Conservation (phyloP, 2,797 vertebrate species). For the Phoeniculus purpureus region DNA sequence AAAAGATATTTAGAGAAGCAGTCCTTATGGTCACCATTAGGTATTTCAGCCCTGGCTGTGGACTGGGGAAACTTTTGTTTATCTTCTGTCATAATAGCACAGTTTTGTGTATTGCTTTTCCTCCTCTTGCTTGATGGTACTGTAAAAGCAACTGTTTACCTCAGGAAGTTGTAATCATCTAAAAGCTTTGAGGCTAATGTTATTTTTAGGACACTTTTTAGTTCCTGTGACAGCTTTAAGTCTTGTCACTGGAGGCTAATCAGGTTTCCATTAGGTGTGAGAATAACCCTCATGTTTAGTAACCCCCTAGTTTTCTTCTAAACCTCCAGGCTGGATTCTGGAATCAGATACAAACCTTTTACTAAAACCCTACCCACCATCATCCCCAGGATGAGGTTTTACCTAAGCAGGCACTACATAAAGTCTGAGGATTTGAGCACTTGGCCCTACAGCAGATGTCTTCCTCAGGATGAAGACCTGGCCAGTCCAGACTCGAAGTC, state of each 20-base stretch:
- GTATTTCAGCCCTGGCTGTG: background rate
- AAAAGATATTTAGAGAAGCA: background rate
- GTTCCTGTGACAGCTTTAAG: background rate
- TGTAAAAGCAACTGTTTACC: background rate
- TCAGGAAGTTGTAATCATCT: background rate
- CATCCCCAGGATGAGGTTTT: background rate
- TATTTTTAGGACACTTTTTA: background rate
- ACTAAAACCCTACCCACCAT: background rate
- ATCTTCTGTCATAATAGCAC: background rate
- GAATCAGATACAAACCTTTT: background rate
- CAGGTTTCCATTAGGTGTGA: background rate
- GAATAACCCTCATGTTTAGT: background rate
- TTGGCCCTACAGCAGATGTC: background rate
- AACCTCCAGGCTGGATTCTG: background rate
- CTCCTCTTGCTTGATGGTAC: background rate
- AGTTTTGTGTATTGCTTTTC: background rate
- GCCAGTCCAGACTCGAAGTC: background rate
- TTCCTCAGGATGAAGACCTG: background rate
- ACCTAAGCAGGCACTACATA: fast-evolving
- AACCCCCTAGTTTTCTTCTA: background rate
- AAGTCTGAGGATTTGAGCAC: background rate
- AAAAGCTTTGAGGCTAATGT: background rate
- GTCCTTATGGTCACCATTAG: background rate
- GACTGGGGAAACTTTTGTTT: background rate
- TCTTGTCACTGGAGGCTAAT: background rate